Base-by-base conservation (phyloP, 2,113 vertebrate genomes). In the Calyptomena viridis region DNA sequence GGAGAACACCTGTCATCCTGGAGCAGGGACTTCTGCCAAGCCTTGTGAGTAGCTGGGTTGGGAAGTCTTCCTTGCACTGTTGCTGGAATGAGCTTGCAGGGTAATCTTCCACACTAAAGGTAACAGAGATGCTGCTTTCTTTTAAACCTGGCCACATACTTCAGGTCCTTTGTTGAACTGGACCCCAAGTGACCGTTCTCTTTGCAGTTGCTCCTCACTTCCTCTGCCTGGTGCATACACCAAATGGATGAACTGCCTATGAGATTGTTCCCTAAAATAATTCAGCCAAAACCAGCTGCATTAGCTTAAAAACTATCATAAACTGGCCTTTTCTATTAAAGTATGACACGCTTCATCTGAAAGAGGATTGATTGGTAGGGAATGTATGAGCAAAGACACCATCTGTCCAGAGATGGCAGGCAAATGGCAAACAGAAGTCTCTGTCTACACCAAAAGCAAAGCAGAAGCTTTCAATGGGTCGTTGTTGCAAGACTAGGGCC, bases 21-120 rank as follows among this genome's bases (percentile, higher is more conserved):
- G 42, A 63, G 35, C 25, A 66, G n/a, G 37, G n/a, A 66, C 1
- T 14, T 47, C 24, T 55, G 50, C n/a, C 0, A 0, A 30, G 39
- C 21, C 33, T 35, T 1, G 0, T 31, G 27, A 77, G n/a, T 28
- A 53, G 11, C 59, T 37, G n/a, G 25, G 17, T 28, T 50, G 78
- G 69, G n/a, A 85, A 79, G 52, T 62, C 18, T 37, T 88, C 60
- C 17, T 73, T 73, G 35, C 17, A 9, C 46, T 25, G 4, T 6
- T 85, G 56, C 56, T 78, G 52, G 20, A 25, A 40, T 31, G 49
- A 84, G 13, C 8, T 44, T 63, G 19, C 11, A 17, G 15, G 33
- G 13, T 49, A 11, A 3, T 30, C 11, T 78, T 87, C 25, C 18
- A 39, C 0, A 1, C 25, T 35, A 68, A 84, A 60, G 6, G 1